Conservation (phyloP, 2,797 vertebrate genomes). For the Tarsius wallacei region DNA sequence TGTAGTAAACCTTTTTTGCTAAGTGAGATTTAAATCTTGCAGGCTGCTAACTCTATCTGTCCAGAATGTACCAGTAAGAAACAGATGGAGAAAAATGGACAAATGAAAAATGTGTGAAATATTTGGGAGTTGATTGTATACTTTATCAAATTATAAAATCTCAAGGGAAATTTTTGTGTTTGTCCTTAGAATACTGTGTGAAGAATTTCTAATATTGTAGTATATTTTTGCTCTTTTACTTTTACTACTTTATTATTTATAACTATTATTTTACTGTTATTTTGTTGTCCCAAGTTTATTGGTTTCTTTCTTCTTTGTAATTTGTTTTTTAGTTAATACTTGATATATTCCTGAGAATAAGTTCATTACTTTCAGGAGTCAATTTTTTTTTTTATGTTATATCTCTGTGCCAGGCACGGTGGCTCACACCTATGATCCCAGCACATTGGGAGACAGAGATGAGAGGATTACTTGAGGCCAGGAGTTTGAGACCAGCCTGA, state of each 20-base stretch:
- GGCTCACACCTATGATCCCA: too few species aligned
- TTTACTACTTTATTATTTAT: conserved; percentile 53
- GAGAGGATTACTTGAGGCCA: too few species aligned
- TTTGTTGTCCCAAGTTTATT: conserved; percentile 13
- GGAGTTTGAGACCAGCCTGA: too few species aligned
- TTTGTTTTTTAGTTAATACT: conserved; percentile 64
- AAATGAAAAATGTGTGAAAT: not conserved
- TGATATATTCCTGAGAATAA: not conserved
- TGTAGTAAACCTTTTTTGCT: conserved; percentile 2
- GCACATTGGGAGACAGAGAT: too few species aligned
- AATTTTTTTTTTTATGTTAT: not conserved
- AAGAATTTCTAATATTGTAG: conserved; percentile 21
- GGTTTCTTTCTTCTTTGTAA: not conserved
- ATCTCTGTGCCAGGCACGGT: not conserved
- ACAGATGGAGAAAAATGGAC: not conserved
- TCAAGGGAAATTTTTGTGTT: conserved; percentile 45
- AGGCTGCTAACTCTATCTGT: conserved; percentile 10
- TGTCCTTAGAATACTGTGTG: conserved; percentile 15
- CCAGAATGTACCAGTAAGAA: not conserved
- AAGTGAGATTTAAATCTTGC: conserved; percentile 21
- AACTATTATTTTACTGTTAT: conserved; percentile 33
- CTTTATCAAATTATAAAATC: conserved; percentile 25
- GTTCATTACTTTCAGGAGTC: conserved; percentile 12
- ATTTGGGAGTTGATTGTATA: not conserved
- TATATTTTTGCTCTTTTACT: conserved; percentile 38